Evolutionary conservation across 2,888 invertebrate species (phyloP), one percentile per base, ranked within the genome.

Genomic region (Himalopsyche japonica): DNA sequence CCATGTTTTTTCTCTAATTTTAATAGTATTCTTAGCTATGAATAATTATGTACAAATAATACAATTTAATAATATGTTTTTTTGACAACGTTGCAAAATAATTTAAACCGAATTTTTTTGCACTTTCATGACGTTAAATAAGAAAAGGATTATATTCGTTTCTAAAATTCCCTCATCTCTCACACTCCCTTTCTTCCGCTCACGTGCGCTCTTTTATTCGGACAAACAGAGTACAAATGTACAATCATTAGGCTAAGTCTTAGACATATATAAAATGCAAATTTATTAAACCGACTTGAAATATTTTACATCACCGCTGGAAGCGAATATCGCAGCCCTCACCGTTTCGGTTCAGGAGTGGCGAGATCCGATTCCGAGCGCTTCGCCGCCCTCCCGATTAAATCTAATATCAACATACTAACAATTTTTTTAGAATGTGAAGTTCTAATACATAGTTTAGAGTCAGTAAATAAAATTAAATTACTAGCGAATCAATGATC

Each of bases 21-120:
- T 92, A 93, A 92, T 93, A 93, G 93, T 93, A 93, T 93, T 91
- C 93, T 93, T 93, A 93, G 91, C 91, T 92, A 91, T 89, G 64
- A 89, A 90, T 92, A 90, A 91, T 88, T 93, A 93, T 93, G 91
- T 93, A 93, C 93, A 93, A 93, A 93, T 93, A 93, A 93, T 93
- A 93, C 93, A 93, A 91, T 92, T 86, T 91, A 92, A 92, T 92
- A 91, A 92, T 92, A 84, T 91, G 91, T 91, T 91, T 70, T 92
- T 91, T 92, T 92, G 91, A 92, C 92, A 92, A 92, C 92, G 81
- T 83, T 78, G 92, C 92, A 92, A 92, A 92, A 92, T 92, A 92
- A 92, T 92, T 92, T 92, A 92, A 87, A 92, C 92, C 91, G 91
- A 91, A 91, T 84, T 79, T 83, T 86, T 92, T 91, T 84, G 84